Percentiles rank a stretch among this genome's conserved stretches.
These are phyloP conservation scores for Panonychus citri DNA, from an alignment of 1,140 invertebrate genomes.

Conservation along the genomic window DNA sequence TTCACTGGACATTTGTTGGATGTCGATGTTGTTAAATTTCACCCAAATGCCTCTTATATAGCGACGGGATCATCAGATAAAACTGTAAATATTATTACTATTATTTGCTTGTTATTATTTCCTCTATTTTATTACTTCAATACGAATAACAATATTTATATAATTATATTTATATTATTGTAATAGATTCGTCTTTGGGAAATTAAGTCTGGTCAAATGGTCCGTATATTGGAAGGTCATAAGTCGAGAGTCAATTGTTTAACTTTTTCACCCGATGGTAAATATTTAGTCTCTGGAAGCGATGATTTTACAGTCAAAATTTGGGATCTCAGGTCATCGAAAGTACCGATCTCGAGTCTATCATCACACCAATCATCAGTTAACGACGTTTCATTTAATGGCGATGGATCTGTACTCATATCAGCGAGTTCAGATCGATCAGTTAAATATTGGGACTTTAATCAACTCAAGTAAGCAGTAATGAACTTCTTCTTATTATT, in stretches of 20 bases:
- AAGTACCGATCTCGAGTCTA: slow-evolving; percentile 1
- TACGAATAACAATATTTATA: too few relatives aligned
- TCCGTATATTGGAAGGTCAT: slow-evolving; percentile 30
- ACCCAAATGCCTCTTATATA: slow-evolving; percentile 51
- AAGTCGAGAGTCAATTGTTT: slow-evolving; percentile 33
- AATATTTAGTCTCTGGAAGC: slow-evolving; percentile 40
- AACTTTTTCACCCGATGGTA: slow-evolving; percentile 43
- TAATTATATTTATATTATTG: neutral
- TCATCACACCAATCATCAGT: neutral
- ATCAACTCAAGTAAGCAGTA: neutral
- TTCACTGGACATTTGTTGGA: slow-evolving; percentile 58
- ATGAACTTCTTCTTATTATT: too few relatives aligned
- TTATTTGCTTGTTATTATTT: too few relatives aligned
- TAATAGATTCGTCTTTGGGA: slow-evolving; percentile 45
- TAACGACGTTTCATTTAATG: neutral
- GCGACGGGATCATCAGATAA: slow-evolving; percentile 52
- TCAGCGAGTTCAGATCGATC: slow-evolving; percentile 1
- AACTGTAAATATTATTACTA: slow-evolving; percentile 19
- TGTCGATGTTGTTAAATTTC: slow-evolving; percentile 56
- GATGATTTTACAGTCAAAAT: slow-evolving; percentile 21
- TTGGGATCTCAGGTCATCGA: slow-evolving; percentile 21
- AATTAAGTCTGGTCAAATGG: slow-evolving; percentile 33
- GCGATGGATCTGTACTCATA: neutral
- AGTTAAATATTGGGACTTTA: slow-evolving; percentile 5
- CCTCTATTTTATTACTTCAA: too few relatives aligned